Percentiles rank a stretch among this genome's conserved stretches.
Conservation (phyloP, 2,797 vertebrate species). For the Lophotriccus pileatus region DNA sequence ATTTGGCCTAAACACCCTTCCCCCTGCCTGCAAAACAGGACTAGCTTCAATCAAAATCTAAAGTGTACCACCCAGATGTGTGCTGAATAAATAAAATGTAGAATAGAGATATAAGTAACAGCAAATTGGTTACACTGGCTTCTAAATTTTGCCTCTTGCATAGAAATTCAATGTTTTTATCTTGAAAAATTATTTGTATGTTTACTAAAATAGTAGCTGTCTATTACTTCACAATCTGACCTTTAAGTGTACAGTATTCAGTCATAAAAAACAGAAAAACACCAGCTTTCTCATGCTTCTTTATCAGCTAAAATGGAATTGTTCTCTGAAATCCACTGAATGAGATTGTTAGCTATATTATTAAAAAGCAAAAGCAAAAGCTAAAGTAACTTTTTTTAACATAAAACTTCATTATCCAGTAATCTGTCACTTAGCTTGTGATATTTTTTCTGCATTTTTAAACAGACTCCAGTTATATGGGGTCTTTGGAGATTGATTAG, state of each 20-base stretch:
- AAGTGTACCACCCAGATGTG: background rate
- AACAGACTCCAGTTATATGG: background rate
- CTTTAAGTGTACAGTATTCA: background rate
- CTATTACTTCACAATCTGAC: background rate
- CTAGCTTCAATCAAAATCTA: background rate
- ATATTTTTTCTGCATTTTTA: background rate
- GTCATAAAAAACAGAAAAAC: background rate
- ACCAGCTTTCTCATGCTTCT: background rate
- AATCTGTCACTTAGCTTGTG: background rate
- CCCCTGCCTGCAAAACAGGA: background rate
- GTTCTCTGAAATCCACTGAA: background rate
- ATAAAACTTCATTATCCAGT: background rate
- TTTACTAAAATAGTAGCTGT: background rate
- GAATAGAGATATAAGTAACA: background rate
- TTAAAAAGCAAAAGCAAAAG: background rate
- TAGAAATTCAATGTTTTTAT: background rate
- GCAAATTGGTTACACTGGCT: background rate
- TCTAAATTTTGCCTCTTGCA: background rate
- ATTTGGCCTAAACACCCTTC: background rate
- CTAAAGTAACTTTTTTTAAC: background rate
- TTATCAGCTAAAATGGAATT: background rate
- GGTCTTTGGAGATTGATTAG: background rate
- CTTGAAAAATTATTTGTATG: background rate
- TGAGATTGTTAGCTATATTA: background rate
- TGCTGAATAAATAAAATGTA: background rate